Base-by-base conservation (phyloP, 2,797 vertebrate species). In the Muscicapa comitata region DNA sequence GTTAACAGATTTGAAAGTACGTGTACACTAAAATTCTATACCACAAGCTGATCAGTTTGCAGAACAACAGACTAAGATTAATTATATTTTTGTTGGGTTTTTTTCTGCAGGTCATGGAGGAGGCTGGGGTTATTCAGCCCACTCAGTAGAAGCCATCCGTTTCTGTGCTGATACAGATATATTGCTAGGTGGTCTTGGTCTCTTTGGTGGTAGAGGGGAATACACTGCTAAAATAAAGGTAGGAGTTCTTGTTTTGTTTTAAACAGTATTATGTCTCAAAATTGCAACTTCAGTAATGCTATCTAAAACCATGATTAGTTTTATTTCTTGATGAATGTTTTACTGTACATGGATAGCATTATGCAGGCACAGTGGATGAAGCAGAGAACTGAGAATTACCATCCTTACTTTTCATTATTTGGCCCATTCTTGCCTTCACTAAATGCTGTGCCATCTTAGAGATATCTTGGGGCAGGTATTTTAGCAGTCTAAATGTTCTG, bases 151-250 rank as follows among this genome's bases (percentile, higher is more conserved):
- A 98, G 99, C 99, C 77, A 99, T 99, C 72, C 99, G 99, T 74
- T 99, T 99, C 96, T 99, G 99, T 96, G 99, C 99, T 4, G 99
- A 99, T 86, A 99, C 99, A 0, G 99, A 99, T 94, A 99, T 99
- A 97, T 97, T 99, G 73, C 98, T 99, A 82, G 99, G 99, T 76
- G 99, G 99, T 18, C 98, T 99, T 95, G 99, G 99, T 53, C 98
- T 99, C 31, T 99, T 99, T 92, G 99, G 99, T 63, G 99, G 99
- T 53, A 98, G 99, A 91, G 99, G 99, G 85, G 99, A 99, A 97
- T 99, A 99, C 94, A 99, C 99, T 15, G 99, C 99, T 84, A 99
- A 99, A 98, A 99, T 99, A 97, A 99, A 99, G 98, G 99, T 99
- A 94, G 97, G 58, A 6, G 17, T 28, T 43, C 42, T 42, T 5